Conservation (phyloP, 2,113 vertebrate genomes). For the Engraulis encrasicolus region DNA sequence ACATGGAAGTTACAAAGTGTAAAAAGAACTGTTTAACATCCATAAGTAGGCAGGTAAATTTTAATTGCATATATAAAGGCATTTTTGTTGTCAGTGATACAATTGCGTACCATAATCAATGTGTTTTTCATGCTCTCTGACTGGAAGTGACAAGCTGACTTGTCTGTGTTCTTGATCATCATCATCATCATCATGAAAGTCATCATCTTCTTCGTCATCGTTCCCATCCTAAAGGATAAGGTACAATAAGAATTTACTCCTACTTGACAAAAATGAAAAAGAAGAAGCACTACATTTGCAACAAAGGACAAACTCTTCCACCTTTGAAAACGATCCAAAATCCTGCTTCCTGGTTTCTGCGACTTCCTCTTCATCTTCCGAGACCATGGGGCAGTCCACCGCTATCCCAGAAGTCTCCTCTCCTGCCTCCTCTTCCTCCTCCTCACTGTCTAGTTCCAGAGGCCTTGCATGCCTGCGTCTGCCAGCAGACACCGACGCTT, state of each 20-base stretch:
- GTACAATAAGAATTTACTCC: background rate
- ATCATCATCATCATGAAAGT: constrained; percentile 39
- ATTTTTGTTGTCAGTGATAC: background rate
- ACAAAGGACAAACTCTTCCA: constrained; percentile 42
- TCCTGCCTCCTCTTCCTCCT: constrained; percentile 83
- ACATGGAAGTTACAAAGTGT: too few relatives aligned
- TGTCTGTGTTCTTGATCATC: constrained; percentile 30
- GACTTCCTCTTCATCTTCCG: constrained; percentile 78
- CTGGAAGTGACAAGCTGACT: constrained; percentile 54
- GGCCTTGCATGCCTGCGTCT: constrained; percentile 87
- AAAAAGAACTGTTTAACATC: too few relatives aligned
- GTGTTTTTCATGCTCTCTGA: constrained; percentile 70
- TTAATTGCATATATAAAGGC: background rate
- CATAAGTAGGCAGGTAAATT: too few relatives aligned
- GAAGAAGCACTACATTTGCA: background rate
- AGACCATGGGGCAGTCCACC: constrained; percentile 50
- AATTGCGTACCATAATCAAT: constrained; percentile 74
- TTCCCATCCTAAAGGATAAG: background rate
- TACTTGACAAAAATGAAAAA: background rate
- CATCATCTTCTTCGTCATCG: constrained; percentile 8
- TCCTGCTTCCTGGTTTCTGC: constrained; percentile 64
- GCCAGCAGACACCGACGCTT: constrained; percentile 70
- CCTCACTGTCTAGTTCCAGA: constrained; percentile 87
- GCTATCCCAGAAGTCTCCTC: constrained; percentile 70
- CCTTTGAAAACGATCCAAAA: constrained; percentile 66